phyloP scores from a whole-genome alignment of 2,113 vertebrate species.

The Paramisgurnus dabryanus region DNA sequence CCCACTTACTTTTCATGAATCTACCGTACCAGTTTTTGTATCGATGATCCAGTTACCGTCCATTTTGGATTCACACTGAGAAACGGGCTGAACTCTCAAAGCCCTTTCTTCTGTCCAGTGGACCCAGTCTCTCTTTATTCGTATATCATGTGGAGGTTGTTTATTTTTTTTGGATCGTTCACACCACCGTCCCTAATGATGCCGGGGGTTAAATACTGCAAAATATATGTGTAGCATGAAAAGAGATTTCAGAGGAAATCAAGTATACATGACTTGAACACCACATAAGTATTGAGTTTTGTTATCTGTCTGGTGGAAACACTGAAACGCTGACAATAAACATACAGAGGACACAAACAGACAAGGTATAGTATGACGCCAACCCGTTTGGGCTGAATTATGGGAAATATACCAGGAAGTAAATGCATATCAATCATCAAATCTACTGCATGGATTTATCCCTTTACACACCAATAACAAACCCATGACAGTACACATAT shows the following conservation, averaged over 20 bases:
- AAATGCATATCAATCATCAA: conserved; percentile 25
- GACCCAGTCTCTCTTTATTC: conserved; percentile 31
- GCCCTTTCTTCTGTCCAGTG: conserved; percentile 31
- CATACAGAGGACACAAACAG: conserved; percentile 5
- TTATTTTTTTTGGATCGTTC: conserved; percentile 45
- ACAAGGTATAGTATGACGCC: conserved; percentile 9
- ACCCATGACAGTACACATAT: neutral
- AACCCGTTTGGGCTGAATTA: conserved; percentile 1
- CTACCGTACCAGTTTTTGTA: conserved; percentile 29
- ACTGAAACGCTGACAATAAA: conserved; percentile 26
- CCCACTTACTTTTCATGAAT: conserved; percentile 34
- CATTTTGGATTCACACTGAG: conserved; percentile 36
- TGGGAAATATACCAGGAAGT: neutral
- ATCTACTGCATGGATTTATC: conserved; percentile 16
- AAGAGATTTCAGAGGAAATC: conserved; percentile 42
- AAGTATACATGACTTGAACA: conserved; percentile 54
- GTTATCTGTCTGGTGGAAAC: conserved; percentile 35
- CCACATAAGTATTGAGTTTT: conserved; percentile 44
- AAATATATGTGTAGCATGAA: conserved; percentile 58
- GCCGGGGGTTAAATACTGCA: conserved; percentile 35
- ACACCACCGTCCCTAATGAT: conserved; percentile 3
- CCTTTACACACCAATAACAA: conserved; percentile 8
- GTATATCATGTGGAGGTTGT: conserved; percentile 34
- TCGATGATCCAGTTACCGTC: conserved; percentile 11
- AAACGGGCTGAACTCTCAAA: conserved; percentile 33